Evolutionary conservation across 2,797 vertebrate species (phyloP), one percentile per base, ranked within the genome.

Genomic region (Macroramphosus scolopax): DNA sequence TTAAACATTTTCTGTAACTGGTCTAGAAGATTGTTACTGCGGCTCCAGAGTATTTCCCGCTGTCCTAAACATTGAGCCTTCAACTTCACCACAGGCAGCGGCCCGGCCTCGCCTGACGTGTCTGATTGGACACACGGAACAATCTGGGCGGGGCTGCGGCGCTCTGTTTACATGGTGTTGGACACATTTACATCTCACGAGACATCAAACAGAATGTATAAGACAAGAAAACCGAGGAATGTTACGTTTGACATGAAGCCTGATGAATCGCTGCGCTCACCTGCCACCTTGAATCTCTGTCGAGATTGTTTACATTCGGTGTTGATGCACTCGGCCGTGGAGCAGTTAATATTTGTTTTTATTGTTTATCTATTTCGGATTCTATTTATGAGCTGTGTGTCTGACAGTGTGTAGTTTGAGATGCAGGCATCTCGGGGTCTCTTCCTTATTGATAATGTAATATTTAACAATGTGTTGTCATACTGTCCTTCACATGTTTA

Each of bases 341-440:
- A n/a, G n/a, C n/a, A n/a, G n/a, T n/a, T n/a, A n/a, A n/a, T n/a
- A n/a, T n/a, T n/a, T n/a, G n/a, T n/a, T n/a, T n/a, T n/a, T n/a
- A n/a, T n/a, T 77, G 67, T 76, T 3, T 72, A 74, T 41, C 11
- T 78, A 69, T 72, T 75, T 75, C 62, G 56, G 5, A 54, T 63
- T 14, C 42, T 76, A 83, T 87, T 80, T 81, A 71, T 83, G 53
- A 61, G 33, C 41, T 48, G 46, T 54, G 25, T 41, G 30, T 71
- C 34, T 53, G n/a, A 29, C 24, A 32, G 5, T 51, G 17, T 61
- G 54, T 64, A 62, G 38, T 30, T 20, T 32, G 63, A 68, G 82
- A 70, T 84, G 84, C 84, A 31, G 84, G 82, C 81, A 80, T 85
- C 77, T 72, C 1, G n/a, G n/a, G n/a, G n/a, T n/a, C n/a, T n/a